Conservation (phyloP, 2,113 vertebrate species). For the Equus przewalskii region DNA sequence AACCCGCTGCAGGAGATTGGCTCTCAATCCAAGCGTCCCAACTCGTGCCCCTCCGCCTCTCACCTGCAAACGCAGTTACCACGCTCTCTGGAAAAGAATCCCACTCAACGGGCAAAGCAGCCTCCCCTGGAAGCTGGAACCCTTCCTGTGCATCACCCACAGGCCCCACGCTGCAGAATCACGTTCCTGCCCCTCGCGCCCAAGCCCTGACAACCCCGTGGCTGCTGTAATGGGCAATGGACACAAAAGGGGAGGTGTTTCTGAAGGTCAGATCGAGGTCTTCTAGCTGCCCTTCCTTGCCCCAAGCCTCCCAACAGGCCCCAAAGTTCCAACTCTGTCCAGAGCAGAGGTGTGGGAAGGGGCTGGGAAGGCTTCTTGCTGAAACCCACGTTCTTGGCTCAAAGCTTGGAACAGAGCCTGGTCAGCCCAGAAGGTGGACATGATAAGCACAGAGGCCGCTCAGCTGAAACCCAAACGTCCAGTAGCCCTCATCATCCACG, state of each 20-base stretch:
- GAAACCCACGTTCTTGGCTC: neutral
- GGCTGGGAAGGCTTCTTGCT: neutral
- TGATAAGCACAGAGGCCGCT: fast-evolving
- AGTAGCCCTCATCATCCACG: fast-evolving
- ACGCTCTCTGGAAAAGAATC: neutral
- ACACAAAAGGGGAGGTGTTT: neutral
- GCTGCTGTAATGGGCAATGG: neutral
- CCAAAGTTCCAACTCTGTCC: neutral
- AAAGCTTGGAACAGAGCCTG: neutral
- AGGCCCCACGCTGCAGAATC: neutral
- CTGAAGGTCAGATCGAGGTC: neutral
- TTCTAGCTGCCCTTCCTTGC: neutral
- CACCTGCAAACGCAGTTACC: neutral
- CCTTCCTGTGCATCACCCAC: neutral
- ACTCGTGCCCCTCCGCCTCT: neutral
- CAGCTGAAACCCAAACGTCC: neutral
- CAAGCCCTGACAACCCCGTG: neutral
- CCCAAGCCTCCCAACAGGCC: neutral
- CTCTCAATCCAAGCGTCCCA: neutral
- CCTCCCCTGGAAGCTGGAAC: neutral
- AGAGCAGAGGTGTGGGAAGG: fast-evolving
- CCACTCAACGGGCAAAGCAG: neutral
- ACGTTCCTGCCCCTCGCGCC: neutral
- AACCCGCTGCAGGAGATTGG: neutral
- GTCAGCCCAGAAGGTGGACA: neutral